Conservation (phyloP, 2,797 vertebrate species). For the Anabas testudineus region DNA sequence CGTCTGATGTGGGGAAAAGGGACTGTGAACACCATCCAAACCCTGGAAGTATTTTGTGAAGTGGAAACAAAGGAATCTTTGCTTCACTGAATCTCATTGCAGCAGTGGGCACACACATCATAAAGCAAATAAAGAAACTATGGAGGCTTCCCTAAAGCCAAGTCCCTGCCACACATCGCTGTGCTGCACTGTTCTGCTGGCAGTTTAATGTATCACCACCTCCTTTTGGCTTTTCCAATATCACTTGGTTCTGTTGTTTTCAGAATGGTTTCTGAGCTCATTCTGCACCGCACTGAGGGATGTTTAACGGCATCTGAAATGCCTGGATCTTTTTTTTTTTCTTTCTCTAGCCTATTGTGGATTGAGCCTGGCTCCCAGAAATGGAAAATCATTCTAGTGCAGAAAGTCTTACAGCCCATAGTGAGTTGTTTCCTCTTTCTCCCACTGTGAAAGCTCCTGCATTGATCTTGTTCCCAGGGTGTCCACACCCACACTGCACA, state of each 20-base stretch:
- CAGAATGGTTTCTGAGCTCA: constrained; percentile 49
- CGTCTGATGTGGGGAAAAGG: neutral
- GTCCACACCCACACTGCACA: constrained; percentile 32
- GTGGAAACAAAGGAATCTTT: constrained; percentile 30
- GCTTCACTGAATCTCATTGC: constrained; percentile 15
- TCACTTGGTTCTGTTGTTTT: constrained; percentile 56
- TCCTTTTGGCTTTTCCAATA: constrained; percentile 62
- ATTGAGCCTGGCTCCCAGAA: constrained; percentile 41
- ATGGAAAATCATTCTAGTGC: constrained; percentile 56
- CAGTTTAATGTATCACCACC: constrained; percentile 62
- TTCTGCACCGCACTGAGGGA: constrained; percentile 52
- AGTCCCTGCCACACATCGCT: constrained; percentile 29
- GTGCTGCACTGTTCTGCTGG: constrained; percentile 46
- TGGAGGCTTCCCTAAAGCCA: constrained; percentile 39
- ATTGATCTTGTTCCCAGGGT: constrained; percentile 54
- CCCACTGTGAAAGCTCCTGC: constrained; percentile 40
- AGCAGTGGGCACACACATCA: constrained; percentile 25
- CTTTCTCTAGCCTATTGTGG: constrained; percentile 11
- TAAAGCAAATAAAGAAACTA: constrained; percentile 43
- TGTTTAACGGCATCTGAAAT: constrained; percentile 52
- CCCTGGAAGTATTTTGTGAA: constrained; percentile 5
- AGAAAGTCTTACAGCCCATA: constrained; percentile 47
- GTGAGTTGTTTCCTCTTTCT: constrained; percentile 57
- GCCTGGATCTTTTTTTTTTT: constrained; percentile 12
- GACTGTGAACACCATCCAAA: constrained; percentile 7